These are phyloP conservation scores for Vipera latastei DNA, from an alignment of 2,797 vertebrate species.

Conservation along the genomic window DNA sequence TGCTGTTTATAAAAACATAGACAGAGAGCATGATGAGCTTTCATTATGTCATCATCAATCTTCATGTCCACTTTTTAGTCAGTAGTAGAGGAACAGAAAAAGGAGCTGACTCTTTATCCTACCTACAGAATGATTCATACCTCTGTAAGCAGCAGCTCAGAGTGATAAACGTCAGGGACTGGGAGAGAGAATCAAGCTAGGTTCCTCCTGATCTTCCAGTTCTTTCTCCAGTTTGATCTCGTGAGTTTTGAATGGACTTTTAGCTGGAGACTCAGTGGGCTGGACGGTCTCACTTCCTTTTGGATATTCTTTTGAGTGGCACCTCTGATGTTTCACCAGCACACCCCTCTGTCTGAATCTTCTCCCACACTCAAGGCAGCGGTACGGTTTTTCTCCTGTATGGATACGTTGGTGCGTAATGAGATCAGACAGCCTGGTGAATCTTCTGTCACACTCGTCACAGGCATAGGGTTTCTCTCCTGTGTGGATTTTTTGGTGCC, in stretches of 20 bases:
- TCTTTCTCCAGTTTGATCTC: slow-evolving; percentile 16
- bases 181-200: neutral
- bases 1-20: neutral
- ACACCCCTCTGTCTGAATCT: slow-evolving; percentile 49
- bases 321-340: slow-evolving; percentile 35
- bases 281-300: neutral
- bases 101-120: neutral
- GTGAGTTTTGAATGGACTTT: neutral
- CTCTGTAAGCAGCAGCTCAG: neutral
- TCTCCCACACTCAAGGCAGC: slow-evolving; percentile 63
- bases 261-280: neutral
- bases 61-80: neutral
- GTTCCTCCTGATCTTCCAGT: neutral
- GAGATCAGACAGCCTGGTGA: slow-evolving; percentile 63
- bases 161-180: neutral
- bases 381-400: slow-evolving; percentile 66
- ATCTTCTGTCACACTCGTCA: slow-evolving; percentile 61
- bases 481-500: slow-evolving; percentile 63
- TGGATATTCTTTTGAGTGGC: slow-evolving; percentile 24
- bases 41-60: neutral
- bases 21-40: neutral
- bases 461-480: slow-evolving; percentile 67
- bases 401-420: slow-evolving; percentile 64
- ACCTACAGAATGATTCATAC: neutral
- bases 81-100: neutral